Percentiles rank a stretch among this genome's conserved stretches.
Conservation (phyloP, 2,888 invertebrate species). For the Schizaphis graminum region DNA sequence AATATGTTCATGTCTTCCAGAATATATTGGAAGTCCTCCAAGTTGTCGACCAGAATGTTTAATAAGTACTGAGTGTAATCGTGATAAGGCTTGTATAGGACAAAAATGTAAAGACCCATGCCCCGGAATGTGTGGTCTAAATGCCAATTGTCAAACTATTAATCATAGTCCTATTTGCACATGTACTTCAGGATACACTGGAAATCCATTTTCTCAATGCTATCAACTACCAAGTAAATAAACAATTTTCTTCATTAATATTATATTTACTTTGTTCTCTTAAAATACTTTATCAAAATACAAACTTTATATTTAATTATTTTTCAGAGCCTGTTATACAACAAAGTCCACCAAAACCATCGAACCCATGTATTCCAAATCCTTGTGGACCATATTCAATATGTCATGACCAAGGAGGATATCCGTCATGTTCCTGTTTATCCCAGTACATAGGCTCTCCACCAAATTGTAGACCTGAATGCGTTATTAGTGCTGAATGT, state of each 20-base stretch:
- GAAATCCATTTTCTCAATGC: slow-evolving; percentile 70
- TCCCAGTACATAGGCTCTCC: slow-evolving; percentile 80
- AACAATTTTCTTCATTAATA: neutral
- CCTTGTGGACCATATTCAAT: slow-evolving; percentile 84
- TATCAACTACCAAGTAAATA: slow-evolving; percentile 68
- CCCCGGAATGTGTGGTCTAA: slow-evolving; percentile 70
- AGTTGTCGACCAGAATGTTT: slow-evolving; percentile 73
- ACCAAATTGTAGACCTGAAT: slow-evolving; percentile 84
- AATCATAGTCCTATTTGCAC: slow-evolving; percentile 73
- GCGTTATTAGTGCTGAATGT: slow-evolving; percentile 71
- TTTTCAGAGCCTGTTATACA: slow-evolving; percentile 61
- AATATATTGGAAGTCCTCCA: slow-evolving; percentile 83
- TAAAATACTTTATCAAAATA: neutral
- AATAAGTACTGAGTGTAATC: slow-evolving; percentile 72
- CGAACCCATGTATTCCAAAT: slow-evolving; percentile 77
- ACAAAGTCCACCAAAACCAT: slow-evolving; percentile 16
- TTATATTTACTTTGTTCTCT: too few relatives aligned
- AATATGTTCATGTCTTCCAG: slow-evolving; percentile 83
- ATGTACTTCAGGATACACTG: slow-evolving; percentile 71
- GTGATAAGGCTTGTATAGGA: slow-evolving; percentile 75
- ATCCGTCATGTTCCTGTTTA: slow-evolving; percentile 81
- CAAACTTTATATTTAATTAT: neutral
- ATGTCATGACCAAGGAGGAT: slow-evolving; percentile 77
- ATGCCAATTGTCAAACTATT: slow-evolving; percentile 72
- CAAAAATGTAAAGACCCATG: slow-evolving; percentile 72